These are phyloP conservation scores for Drosophila obscura DNA, from an alignment of 1,140 invertebrate species.

Conservation along the genomic window DNA sequence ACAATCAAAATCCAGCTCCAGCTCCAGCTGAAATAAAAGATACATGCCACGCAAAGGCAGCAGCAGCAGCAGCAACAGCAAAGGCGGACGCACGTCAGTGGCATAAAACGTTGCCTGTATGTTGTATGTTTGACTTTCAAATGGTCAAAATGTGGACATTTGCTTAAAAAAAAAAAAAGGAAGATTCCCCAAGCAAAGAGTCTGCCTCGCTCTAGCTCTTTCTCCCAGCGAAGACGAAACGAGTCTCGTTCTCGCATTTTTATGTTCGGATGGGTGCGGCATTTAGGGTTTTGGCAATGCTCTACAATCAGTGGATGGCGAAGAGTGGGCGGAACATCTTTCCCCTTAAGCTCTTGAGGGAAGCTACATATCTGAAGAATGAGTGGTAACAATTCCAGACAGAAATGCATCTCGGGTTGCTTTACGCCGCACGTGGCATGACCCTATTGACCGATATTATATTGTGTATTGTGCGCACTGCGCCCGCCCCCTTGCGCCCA, in stretches of 20 bases:
- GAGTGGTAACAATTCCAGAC: no score
- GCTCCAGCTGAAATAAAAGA: no score
- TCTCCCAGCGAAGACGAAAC: neutral
- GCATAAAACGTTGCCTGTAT: conserved; percentile 74
- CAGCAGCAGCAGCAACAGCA: conserved; percentile 11
- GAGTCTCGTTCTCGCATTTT: conserved; percentile 32
- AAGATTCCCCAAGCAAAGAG: conserved; percentile 3
- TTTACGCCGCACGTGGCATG: no score
- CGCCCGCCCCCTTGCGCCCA: no score
- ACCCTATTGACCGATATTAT: no score
- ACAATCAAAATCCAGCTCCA: no score
- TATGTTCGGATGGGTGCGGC: conserved; percentile 1
- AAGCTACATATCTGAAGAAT: no score
- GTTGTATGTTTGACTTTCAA: conserved; percentile 62
- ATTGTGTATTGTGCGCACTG: no score
- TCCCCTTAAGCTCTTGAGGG: no score
- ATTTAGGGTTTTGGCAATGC: conserved; percentile 10
- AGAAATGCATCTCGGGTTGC: no score
- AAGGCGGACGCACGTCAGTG: conserved; percentile 53
- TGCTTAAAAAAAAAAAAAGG: conserved; percentile 52
- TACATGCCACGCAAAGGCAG: neutral
- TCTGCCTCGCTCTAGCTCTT: neutral
- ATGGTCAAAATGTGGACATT: conserved; percentile 80
- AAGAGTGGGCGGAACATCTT: no score
- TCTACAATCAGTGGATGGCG: neutral